phyloP scores from a whole-genome alignment of 2,113 vertebrate species.

The Bagarius yarrelli region DNA sequence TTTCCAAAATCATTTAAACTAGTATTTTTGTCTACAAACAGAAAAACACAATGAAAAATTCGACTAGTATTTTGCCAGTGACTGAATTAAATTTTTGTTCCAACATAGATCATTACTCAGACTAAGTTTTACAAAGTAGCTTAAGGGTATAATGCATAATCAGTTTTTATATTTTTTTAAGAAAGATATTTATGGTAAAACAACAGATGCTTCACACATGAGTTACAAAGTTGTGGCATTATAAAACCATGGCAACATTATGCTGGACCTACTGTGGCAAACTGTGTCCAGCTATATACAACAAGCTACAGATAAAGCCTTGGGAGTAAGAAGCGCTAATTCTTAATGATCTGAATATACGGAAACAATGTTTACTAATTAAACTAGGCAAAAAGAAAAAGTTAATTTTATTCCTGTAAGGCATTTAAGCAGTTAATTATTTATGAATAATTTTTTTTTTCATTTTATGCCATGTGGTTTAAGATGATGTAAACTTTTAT shows the following conservation, averaged over 20 bases:
- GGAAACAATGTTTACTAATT: constrained; percentile 45
- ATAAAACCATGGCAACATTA: background rate
- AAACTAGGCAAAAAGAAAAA: constrained; percentile 36
- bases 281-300: background rate
- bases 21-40: background rate
- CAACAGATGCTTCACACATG: constrained; percentile 43
- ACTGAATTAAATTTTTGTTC: constrained; percentile 5
- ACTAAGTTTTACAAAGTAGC: constrained; percentile 33
- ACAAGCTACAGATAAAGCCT: constrained; percentile 17
- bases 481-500: constrained; percentile 47
- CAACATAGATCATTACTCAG: constrained; percentile 32
- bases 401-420: constrained; percentile 39
- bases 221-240: constrained; percentile 24
- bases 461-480: constrained; percentile 32
- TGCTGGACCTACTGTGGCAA: constrained; percentile 16
- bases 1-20: constrained; percentile 12
- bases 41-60: background rate
- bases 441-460: constrained; percentile 48
- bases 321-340: background rate
- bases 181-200: constrained; percentile 38
- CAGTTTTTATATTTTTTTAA: constrained; percentile 22
- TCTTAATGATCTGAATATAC: constrained; percentile 31
- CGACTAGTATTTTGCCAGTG: background rate
- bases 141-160: constrained; percentile 31
- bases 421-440: constrained; percentile 42